These are phyloP conservation scores for Sialis lutaria DNA, from an alignment of 2,888 invertebrate genomes.

Conservation along the genomic window DNA sequence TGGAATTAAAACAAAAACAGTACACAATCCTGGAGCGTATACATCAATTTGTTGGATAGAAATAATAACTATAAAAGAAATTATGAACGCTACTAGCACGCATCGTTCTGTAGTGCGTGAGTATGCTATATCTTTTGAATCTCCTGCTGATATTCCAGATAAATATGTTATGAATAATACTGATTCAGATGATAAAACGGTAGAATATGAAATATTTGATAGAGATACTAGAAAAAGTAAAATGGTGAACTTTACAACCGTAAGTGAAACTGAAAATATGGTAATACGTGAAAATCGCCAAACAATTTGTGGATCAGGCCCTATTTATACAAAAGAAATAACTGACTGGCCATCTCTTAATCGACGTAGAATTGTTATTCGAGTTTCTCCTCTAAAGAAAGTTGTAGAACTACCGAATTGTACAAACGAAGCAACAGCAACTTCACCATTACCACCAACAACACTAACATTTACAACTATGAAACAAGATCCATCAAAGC, in stretches of 20 bases:
- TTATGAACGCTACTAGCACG: slow-evolving; percentile 4
- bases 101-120: slow-evolving; percentile 3
- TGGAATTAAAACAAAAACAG: not conserved
- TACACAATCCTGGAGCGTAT: slow-evolving; percentile 9
- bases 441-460: not conserved
- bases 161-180: not conserved
- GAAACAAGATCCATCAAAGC: not conserved
- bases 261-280: slow-evolving; percentile 1
- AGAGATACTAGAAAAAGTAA: not conserved
- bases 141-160: slow-evolving; percentile 8
- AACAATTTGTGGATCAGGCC: slow-evolving; percentile 9
- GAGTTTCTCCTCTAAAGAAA: slow-evolving; percentile 8
- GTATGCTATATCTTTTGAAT: slow-evolving; percentile 12
- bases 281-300: slow-evolving; percentile 8
- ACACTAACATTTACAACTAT: not conserved
- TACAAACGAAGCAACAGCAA: not conserved
- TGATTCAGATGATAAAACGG: not conserved
- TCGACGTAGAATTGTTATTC: slow-evolving; percentile 7
- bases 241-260: slow-evolving; percentile 8
- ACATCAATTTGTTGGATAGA: slow-evolving; percentile 12
- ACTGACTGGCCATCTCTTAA: slow-evolving; percentile 6
- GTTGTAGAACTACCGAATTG: not conserved
- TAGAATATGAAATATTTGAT: not conserved
- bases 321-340: slow-evolving; percentile 9
- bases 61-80: slow-evolving; percentile 9